A percentile compares a stretch with the other conserved stretches of the same genome.
Conservation (phyloP, 2,888 invertebrate genomes). For the Criorhina ranunculi region DNA sequence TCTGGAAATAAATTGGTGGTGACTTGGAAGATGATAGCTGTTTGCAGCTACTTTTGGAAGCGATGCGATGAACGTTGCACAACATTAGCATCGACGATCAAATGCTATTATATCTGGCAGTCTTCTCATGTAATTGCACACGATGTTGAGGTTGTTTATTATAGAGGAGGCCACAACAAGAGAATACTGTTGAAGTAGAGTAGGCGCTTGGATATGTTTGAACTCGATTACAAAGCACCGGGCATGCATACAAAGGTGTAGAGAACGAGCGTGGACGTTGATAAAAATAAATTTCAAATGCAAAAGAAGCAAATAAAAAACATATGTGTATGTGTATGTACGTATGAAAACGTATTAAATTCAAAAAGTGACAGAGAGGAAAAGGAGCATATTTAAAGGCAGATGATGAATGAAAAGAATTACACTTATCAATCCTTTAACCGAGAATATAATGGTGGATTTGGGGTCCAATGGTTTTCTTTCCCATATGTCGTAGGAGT, state of each 20-base stretch:
- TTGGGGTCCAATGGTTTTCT: no score
- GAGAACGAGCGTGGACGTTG: slow-evolving; percentile 12
- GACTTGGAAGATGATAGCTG: slow-evolving; percentile 15
- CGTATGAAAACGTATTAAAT: not conserved
- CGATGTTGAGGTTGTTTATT: slow-evolving; percentile 32
- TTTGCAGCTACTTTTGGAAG: slow-evolving; percentile 12
- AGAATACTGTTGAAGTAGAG: slow-evolving; percentile 24
- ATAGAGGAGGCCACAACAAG: slow-evolving; percentile 11
- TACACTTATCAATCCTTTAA: no score
- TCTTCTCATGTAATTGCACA: slow-evolving; percentile 49
- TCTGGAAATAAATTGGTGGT: slow-evolving; percentile 19
- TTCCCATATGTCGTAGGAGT: no score
- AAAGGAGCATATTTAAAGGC: not conserved
- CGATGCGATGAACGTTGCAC: slow-evolving; percentile 42
- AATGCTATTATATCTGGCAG: slow-evolving; percentile 25
- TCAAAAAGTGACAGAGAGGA: not conserved
- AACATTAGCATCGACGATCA: slow-evolving; percentile 36
- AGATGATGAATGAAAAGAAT: slow-evolving; percentile 23
- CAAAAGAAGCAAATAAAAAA: slow-evolving; percentile 1
- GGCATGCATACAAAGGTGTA: not conserved
- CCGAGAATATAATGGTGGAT: no score
- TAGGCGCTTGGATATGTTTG: slow-evolving; percentile 35
- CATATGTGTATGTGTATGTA: slow-evolving; percentile 2
- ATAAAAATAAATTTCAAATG: slow-evolving; percentile 40
- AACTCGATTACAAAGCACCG: slow-evolving; percentile 15